These are phyloP conservation scores for Tetramorium parvispinum DNA, from an alignment of 1,140 invertebrate species.

Conservation along the genomic window DNA sequence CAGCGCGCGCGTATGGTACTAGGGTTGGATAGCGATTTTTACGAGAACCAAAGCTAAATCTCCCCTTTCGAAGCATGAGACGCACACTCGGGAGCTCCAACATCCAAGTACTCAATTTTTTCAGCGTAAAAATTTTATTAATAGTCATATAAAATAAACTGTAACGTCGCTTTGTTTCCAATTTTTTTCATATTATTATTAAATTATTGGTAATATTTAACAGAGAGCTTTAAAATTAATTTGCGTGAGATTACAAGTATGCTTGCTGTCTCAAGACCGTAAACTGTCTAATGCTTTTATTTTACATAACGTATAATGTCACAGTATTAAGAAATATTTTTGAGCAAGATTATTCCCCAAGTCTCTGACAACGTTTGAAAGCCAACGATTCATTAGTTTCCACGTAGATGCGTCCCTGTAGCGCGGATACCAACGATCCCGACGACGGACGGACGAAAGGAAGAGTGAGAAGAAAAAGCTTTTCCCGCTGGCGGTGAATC, in stretches of 20 bases:
- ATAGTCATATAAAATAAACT: not conserved
- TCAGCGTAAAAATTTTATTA: not conserved
- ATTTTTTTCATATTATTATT: not conserved
- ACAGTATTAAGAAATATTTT: not conserved
- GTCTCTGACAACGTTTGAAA: not conserved
- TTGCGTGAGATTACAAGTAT: not conserved
- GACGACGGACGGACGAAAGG: conserved; percentile 2
- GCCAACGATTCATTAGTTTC: conserved; percentile 15
- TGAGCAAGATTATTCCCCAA: not conserved
- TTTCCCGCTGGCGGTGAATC: conserved; percentile 50
- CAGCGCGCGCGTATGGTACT: not conserved
- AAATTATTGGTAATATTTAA: not conserved
- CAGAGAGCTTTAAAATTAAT: not conserved
- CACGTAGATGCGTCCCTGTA: conserved; percentile 15
- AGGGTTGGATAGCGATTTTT: conserved; percentile 26
- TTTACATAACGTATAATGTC: not conserved
- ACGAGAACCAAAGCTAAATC: conserved; percentile 6
- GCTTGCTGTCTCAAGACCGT: not conserved
- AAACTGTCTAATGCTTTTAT: not conserved
- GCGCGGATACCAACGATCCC: not conserved
- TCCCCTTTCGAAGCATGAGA: not conserved
- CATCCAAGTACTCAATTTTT: not conserved
- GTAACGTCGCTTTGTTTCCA: not conserved
- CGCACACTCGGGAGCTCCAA: not conserved
- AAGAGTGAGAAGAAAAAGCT: conserved; percentile 44